These are phyloP conservation scores for Polypedilum pembai DNA, from an alignment of 1,140 invertebrate genomes.

Conservation along the genomic window DNA sequence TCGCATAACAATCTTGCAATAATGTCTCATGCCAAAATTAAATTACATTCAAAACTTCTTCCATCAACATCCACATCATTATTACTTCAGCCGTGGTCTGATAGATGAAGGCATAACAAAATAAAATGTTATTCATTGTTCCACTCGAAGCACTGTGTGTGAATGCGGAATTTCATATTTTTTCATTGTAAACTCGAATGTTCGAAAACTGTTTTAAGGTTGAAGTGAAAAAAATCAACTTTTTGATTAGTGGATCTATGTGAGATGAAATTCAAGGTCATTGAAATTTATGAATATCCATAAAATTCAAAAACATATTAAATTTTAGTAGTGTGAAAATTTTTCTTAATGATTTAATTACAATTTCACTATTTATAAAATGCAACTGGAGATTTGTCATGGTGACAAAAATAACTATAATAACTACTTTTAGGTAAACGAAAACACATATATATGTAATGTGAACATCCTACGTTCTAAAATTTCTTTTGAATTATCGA, in stretches of 20 bases:
- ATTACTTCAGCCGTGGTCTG: background rate
- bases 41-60: background rate
- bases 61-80: background rate
- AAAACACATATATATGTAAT: background rate
- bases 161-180: background rate
- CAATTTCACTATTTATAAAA: too few species aligned
- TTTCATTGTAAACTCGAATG: constrained; percentile 2
- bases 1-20: background rate
- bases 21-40: background rate
- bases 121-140: background rate
- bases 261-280: background rate
- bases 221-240: background rate
- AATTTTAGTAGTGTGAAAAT: too few species aligned
- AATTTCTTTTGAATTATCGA: background rate
- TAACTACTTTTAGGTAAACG: too few species aligned
- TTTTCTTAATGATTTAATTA: too few species aligned
- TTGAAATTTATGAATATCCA: background rate
- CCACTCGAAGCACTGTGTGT: background rate
- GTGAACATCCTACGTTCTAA: background rate
- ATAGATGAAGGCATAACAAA: background rate
- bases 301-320: too few species aligned
- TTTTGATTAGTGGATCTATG: background rate
- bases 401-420: too few species aligned
- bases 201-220: background rate
- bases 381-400: too few species aligned